Evolutionary conservation across 2,888 invertebrate species (phyloP).

Genomic region (Baronia brevicornis): DNA sequence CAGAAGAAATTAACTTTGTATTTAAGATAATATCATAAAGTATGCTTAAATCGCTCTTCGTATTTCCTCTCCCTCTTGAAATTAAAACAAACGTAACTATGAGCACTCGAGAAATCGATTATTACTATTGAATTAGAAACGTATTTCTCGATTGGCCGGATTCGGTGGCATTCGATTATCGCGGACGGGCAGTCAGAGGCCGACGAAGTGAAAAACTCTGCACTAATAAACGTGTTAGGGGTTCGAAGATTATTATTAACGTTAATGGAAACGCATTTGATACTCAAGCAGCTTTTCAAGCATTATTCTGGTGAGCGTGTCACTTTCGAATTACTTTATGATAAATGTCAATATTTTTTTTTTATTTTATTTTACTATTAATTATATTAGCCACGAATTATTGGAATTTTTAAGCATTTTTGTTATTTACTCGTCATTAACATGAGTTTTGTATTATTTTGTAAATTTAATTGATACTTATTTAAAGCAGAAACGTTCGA

Average conservation of each 20-base stretch:
- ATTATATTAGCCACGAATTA: no score
- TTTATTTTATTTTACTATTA: no score
- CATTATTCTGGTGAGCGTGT: no score
- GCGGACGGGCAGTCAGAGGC: constrained; percentile 22
- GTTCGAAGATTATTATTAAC: constrained; percentile 3
- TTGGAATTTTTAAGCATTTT: no score
- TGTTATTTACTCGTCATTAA: no score
- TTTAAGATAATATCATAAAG: no score
- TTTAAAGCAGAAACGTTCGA: no score
- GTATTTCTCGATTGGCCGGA: constrained; percentile 62
- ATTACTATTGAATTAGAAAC: constrained; percentile 50
- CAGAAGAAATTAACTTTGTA: no score
- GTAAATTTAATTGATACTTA: no score
- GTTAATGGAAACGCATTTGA: constrained; percentile 16
- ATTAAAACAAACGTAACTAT: constrained; percentile 13
- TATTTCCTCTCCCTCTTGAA: constrained; percentile 5
- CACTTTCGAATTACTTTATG: no score
- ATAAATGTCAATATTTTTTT: no score
- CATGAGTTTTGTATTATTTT: no score
- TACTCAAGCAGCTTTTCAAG: neutral
- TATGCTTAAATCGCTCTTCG: constrained; percentile 1
- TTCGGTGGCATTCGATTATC: constrained; percentile 43
- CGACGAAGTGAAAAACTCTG: constrained; percentile 30
- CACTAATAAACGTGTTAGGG: constrained; percentile 28
- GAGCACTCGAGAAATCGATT: constrained; percentile 25